A percentile compares a stretch with the other conserved stretches of the same genome.
phyloP scores from a whole-genome alignment of 1,140 invertebrate genomes.

The Trichogramma pretiosum region DNA sequence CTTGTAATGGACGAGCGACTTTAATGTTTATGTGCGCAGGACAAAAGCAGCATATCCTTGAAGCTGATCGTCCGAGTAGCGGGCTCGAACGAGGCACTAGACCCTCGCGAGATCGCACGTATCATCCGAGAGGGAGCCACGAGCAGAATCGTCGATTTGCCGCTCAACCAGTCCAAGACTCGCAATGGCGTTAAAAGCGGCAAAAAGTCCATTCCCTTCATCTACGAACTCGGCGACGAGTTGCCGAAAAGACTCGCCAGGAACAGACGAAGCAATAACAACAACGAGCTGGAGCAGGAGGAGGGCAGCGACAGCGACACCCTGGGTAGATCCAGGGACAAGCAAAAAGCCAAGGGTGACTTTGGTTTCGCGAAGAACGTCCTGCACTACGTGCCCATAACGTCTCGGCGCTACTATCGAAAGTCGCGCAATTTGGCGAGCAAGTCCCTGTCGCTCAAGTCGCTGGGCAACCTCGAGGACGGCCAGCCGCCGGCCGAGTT shows the following conservation, averaged over 20 bases:
- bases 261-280: background rate
- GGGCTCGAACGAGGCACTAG: no score
- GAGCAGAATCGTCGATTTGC: no score
- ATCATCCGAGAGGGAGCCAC: no score
- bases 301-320: background rate
- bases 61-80: no score
- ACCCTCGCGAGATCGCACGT: no score
- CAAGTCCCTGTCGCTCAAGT: constrained; percentile 20
- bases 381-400: constrained; percentile 31
- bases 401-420: constrained; percentile 19
- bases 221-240: no score
- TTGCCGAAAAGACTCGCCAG: background rate
- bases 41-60: no score
- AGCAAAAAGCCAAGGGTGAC: constrained; percentile 23
- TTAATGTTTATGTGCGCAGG: no score
- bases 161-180: no score
- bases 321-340: background rate
- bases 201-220: no score
- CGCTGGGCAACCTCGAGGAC: background rate
- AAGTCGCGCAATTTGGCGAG: constrained; percentile 10
- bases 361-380: constrained; percentile 30
- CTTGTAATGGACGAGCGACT: no score
- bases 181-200: no score
- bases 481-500: background rate
- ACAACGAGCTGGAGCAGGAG: background rate